These are phyloP conservation scores for Salminus brasiliensis DNA, from an alignment of 2,113 vertebrate genomes.

Conservation along the genomic window DNA sequence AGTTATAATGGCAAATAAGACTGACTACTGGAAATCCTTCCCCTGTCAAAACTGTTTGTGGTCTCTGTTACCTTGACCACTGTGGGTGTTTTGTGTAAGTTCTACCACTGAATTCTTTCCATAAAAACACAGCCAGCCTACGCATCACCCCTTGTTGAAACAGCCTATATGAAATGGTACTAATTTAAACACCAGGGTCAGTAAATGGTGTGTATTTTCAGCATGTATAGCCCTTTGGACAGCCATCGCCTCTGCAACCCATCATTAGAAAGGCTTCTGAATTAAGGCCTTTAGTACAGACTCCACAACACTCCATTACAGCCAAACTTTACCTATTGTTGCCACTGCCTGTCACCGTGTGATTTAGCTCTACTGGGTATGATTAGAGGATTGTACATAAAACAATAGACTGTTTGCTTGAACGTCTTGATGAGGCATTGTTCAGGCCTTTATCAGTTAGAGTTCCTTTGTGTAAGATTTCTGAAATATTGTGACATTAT, in stretches of 20 bases:
- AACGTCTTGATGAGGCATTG: neutral
- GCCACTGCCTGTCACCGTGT: neutral
- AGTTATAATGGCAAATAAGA: too few species aligned
- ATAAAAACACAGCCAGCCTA: neutral
- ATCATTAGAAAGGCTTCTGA: neutral
- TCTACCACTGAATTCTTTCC: neutral
- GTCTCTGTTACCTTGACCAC: too few species aligned
- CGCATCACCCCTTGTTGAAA: neutral
- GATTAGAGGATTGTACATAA: neutral
- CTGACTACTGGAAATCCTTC: too few species aligned
- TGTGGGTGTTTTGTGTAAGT: neutral
- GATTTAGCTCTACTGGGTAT: neutral
- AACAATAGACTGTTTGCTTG: neutral
- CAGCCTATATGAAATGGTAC: neutral
- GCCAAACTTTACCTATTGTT: neutral
- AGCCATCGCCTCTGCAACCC: neutral
- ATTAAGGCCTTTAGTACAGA: neutral
- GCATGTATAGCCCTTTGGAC: neutral
- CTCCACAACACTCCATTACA: neutral
- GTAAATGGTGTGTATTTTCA: neutral
- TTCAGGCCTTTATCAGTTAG: neutral
- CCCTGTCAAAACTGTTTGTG: too few species aligned
- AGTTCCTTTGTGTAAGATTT: neutral
- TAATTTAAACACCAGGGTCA: neutral
- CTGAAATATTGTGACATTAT: neutral